Evolutionary conservation across 2,888 invertebrate species (phyloP), one percentile per base, ranked within the genome.

Genomic region (Caenorhabditis sp.): DNA sequence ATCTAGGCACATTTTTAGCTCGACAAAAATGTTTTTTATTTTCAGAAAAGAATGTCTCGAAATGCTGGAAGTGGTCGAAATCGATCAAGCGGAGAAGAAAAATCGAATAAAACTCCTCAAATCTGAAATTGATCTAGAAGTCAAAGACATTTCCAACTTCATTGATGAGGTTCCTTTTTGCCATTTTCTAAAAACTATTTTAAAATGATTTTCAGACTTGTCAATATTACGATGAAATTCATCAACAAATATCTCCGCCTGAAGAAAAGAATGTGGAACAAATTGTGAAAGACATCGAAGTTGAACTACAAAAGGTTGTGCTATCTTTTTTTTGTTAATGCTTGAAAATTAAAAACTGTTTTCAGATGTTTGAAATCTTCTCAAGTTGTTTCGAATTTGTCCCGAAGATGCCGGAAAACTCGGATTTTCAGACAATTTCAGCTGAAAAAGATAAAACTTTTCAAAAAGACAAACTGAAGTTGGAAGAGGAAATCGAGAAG

Each of bases 211-310:
- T 64, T 25, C 26, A 72, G 72, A 64, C 64, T 57, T 68, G 68
- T 52, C 7, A 59, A 3, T 72, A 72, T 23, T 68, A 65, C 49
- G 67, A 58, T 12, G 72, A 72, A 8, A 72, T 72, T 23, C 67
- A 60, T 10, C 23, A 61, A n/a, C 72, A 72, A 62, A 68, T 68
- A 14, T 68, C 67, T 2, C 72, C 72, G 20, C 67, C 72, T 2
- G 59, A 72, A 59, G 72, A 72, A n/a, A 61, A 58, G 52, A 62
- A 57, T 27, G 67, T 72, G 2, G 65, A 72, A 1, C 26, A 64
- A 27, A 67, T 72, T 62, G 62, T 68, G 4, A 36, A n/a, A n/a
- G 61, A 59, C 21, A 64, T 72, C 10, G 59, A 63, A 31, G 43
- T 58, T 5, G 64, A 68, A n/a, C 27, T 72, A 54, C 59, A 59